Base-by-base conservation (phyloP, 1,140 invertebrate species). In the Halictus rubicundus region DNA sequence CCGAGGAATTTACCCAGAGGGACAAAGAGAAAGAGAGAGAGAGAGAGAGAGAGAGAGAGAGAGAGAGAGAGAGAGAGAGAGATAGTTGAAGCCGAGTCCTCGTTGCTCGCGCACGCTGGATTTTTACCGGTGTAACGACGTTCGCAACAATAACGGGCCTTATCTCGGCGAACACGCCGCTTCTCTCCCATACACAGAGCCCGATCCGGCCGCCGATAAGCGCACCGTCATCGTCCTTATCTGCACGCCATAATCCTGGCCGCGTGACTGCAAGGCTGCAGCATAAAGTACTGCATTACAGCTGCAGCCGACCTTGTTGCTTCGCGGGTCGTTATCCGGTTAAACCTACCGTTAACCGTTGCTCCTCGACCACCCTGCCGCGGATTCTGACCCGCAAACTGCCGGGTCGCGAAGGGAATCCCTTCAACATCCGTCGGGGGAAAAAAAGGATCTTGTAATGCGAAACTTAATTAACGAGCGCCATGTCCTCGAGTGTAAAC, bases 281-380 rank as follows among this genome's bases (percentile, higher is more conserved):
- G 70, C 71, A 74, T 74, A 59, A 64, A 80, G 63, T 68, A 73
- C 21, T 76, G 57, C 64, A 68, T 60, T 80, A 63, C 78, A 21
- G 65, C 57, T 54, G 42, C 64, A 60, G 23, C 49, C 21, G 16
- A 52, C 27, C 71, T 74, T 76, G 78, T 77, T 70, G 73, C 79
- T 77, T 77, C 79, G 79, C 79, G 74, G 64, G 54, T 81, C 79
- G 70, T 78, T 81, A 76, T 81, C 74, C 74, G 46, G 57, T 70
- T 81, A 81, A 81, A 66, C 73, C 65, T 57, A 64, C 66, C 61
- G 57, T 77, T 78, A 76, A 69, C 72, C 42, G 57, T 25, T n/a
- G n/a, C 61, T 74, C 42, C 71, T 60, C 63, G 52, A 66, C 25
- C 42, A 49, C 32, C 23, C 27, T 68, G 14, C 32, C 27, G 59